Evolutionary conservation across 2,888 invertebrate genomes (phyloP), one percentile per base, ranked within the genome.

Genomic region (Microctonus aethiopoides): DNA sequence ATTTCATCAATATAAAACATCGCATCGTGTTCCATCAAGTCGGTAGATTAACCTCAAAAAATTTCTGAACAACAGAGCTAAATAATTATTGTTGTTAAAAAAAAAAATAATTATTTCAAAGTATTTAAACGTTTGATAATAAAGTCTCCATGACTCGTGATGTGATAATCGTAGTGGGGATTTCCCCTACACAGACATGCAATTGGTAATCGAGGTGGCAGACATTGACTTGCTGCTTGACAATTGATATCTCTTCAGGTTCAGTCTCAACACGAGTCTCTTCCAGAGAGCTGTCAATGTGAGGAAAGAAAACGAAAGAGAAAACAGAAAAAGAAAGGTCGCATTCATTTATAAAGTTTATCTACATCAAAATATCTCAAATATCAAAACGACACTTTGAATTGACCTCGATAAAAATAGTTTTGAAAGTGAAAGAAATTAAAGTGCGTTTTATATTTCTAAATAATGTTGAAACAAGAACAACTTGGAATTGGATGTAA

Each of bases 401-500:
- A 10, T 36, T 46, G 46, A 46, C 39, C 39, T 39, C n/a, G n/a
- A 39, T 46, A 7, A 16, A 6, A 20, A 46, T 46, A 46, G 16
- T 46, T 46, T 46, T 46, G 7, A n/a, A n/a, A 46, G 46, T 46
- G 16, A 20, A 16, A 20, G 16, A 20, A n/a, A n/a, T 16, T 7
- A n/a, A n/a, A 20, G 5, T 7, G 16, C 1, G 16, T 16, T 9
- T 16, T 9, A 7, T 7, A 51, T 6, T n/a, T 20, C 51, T 20
- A n/a, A 29, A 64, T 46, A 24, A 91, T 93, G 91, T 90, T 91
- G 83, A 92, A 92, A 82, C 89, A 91, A 83, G 92, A 91, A 84
- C 89, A 91, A 77, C 89, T 79, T 78, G 87, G 88, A 80, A 86
- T 89, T 82, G 89, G 92, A 77, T 93, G 93, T 78, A 92, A 93